These are phyloP conservation scores for Cotesia chilonis DNA, from an alignment of 1,140 invertebrate species.

Conservation along the genomic window DNA sequence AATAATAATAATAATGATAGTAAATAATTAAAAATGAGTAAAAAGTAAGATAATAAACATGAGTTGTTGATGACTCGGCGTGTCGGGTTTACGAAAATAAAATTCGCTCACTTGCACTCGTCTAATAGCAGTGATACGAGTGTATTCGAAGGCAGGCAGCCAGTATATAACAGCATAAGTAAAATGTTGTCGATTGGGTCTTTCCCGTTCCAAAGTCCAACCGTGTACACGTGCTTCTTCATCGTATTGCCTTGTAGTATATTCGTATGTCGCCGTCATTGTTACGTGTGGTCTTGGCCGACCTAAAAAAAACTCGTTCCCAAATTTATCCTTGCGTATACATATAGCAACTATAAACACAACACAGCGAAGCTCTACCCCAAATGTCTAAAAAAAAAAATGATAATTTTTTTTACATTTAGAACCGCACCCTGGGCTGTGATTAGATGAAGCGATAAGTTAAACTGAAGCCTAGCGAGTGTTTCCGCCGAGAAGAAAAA, in stretches of 20 bases:
- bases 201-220: slow-evolving; percentile 35
- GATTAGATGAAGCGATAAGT: no score
- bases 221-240: slow-evolving; percentile 18
- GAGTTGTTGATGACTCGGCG: neutral
- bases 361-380: no score
- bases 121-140: neutral
- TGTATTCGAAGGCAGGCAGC: neutral
- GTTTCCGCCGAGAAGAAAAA: no score
- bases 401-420: neutral
- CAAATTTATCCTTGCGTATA: slow-evolving; percentile 1
- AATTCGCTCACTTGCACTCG: neutral
- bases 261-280: slow-evolving; percentile 4
- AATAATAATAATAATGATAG: no score
- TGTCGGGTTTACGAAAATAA: slow-evolving; percentile 3
- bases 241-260: slow-evolving; percentile 5
- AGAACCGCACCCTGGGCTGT: neutral
- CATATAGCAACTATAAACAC: neutral
- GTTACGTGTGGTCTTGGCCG: slow-evolving; percentile 18
- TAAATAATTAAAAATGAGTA: no score
- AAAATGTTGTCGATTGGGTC: slow-evolving; percentile 8
- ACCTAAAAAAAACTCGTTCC: slow-evolving; percentile 25
- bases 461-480: no score
- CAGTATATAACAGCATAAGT: neutral
- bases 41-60: no score
- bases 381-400: no score